Base-by-base conservation (phyloP, 2,888 invertebrate species). In the Lasius platythorax region DNA sequence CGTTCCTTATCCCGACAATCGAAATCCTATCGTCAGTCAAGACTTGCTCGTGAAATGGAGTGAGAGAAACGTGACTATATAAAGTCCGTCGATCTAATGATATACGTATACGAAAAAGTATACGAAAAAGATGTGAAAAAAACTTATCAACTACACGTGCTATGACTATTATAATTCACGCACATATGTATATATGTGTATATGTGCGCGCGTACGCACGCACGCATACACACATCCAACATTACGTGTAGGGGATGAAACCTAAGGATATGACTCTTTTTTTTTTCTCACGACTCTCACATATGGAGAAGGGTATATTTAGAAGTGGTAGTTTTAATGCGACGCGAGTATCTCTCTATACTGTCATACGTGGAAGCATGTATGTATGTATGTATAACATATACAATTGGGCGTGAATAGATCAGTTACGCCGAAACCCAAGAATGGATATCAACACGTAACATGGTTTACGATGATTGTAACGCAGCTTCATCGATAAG, bases 351-450 rank as follows among this genome's bases (percentile, higher is more conserved):
- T 79, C 84, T 76, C 89, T 76, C 89, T 88, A 50, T 50, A 92
- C 85, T 83, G 72, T 85, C 87, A 87, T 87, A 87, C 85, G 90
- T 91, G 93, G 92, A 93, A 92, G 92, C 92, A 90, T 93, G 90
- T 85, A 86, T 88, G 88, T 88, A 85, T 88, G 86, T 85, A 87
- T 83, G 74, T 87, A 88, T 82, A 86, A 89, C 81, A 82, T 74
- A 53, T 68, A 83, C 66, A 79, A 56, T 72, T 63, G 78, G 82
- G 81, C 74, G 83, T 61, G 81, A 76, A 82, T 64, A 37, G 61
- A 81, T 76, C 30, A 33, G 72, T 40, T 89, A 81, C 61, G 78
- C 53, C 66, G 58, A 78, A 85, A 87, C 46, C 64, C 61, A 64
- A 66, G 68, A 58, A 33, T 82, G 79, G 78, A 82, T 68, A 79